Evolutionary conservation across 2,888 invertebrate species (phyloP), one percentile per base, ranked within the genome.

Genomic region (Pinctada fucata): DNA sequence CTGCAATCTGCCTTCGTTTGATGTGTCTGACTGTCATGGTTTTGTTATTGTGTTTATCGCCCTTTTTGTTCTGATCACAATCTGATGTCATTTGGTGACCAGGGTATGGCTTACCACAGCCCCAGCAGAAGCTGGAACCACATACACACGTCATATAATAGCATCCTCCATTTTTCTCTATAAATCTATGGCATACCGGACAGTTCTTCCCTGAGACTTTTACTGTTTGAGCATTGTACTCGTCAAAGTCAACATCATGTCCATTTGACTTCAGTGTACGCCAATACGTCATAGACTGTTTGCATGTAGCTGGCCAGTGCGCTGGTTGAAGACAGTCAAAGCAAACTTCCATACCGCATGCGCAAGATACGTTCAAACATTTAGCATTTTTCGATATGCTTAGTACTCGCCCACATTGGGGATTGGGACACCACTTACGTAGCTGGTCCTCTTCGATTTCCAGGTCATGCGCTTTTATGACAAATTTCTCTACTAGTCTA

Each of bases 261-360:
- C 85, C 85, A 48, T 68, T 77, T 2, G 72, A 65, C 47, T 78
- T 66, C n/a, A 88, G 47, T 69, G 78, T 80, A 45, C 81, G 72
- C 45, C 77, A 72, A 69, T 86, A 88, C 0, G 51, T 58, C 2
- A 47, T 66, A 2, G 80, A 81, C 10, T 73, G 69, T 8, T 84
- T 81, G 74, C 88, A 88, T 2, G 84, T 71, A 2, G 85, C 86
- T 2, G 88, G 88, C 86, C 86, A 88, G 65, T 88, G 88, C 13
- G 83, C 78, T n/a, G 76, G 74, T 45, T 83, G 75, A 1, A 85
- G 76, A 76, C 88, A 88, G 16, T 83, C 78, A 69, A 86, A 82
- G 70, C 88, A 88, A 51, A 84, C 64, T 13, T 80, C 74, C 2
- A 65, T 69, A n/a, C 87, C 87, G 72, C 88, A 88, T 2, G 63